Evolutionary conservation across 2,797 vertebrate species (phyloP).

Genomic region (Antrozous pallidus): DNA sequence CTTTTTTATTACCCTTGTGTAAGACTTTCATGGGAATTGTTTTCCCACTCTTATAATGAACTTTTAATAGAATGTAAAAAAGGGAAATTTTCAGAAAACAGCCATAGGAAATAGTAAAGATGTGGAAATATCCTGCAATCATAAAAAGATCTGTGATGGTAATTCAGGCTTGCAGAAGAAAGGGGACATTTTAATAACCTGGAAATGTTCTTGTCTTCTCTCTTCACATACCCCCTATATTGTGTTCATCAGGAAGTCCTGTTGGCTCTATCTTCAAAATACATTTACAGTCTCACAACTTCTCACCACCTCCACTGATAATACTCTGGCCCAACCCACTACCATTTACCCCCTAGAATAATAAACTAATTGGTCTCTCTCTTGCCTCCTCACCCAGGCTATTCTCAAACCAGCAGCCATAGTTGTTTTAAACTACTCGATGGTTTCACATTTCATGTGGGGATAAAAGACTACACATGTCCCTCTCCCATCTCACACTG

Average conservation of each 20-base stretch:
- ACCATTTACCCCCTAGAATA: neutral
- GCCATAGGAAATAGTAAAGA: neutral
- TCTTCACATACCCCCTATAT: neutral
- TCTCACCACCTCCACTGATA: neutral
- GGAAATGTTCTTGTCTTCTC: neutral
- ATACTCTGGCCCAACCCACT: neutral
- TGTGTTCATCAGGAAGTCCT: neutral
- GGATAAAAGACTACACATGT: neutral
- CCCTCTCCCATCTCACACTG: neutral
- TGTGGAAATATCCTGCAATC: neutral
- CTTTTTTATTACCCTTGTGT: neutral
- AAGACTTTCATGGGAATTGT: neutral
- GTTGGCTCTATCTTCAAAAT: neutral
- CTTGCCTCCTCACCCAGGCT: neutral
- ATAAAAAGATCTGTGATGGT: neutral
- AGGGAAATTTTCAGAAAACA: slow-evolving; percentile 27
- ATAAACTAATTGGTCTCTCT: neutral
- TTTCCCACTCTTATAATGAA: neutral
- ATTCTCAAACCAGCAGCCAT: neutral
- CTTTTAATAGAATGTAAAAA: neutral
- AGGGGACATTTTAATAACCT: neutral
- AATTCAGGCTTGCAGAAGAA: neutral
- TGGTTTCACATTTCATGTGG: neutral
- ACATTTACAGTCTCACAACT: neutral
- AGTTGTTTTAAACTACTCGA: neutral